Evolutionary conservation across 2,888 invertebrate genomes (phyloP).

Genomic region (Lycia hirtaria): DNA sequence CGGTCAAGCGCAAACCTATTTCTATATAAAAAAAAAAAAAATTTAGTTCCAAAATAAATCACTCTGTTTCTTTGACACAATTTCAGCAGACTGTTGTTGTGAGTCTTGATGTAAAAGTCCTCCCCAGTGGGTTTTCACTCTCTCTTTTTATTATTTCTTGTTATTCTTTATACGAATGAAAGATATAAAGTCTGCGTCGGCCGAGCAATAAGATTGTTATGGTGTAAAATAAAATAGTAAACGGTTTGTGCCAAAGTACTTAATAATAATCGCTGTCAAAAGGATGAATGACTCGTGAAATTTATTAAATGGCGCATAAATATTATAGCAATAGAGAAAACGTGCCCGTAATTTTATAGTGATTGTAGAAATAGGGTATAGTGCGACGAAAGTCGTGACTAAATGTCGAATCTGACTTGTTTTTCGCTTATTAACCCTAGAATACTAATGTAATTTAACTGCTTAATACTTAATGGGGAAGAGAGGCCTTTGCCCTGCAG

Average conservation of each 20-base stretch:
- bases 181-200: conserved; percentile 32
- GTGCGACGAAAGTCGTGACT: background rate
- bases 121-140: conserved; percentile 19
- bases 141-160: conserved; percentile 33
- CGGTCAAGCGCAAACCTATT: too few relatives aligned
- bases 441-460: too few relatives aligned
- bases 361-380: background rate
- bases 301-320: background rate
- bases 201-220: conserved; percentile 30
- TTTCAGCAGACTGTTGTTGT: background rate
- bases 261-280: conserved; percentile 14
- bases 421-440: too few relatives aligned
- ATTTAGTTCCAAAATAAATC: background rate
- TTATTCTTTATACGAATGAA: conserved; percentile 29
- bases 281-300: background rate
- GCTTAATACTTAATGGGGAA: too few relatives aligned
- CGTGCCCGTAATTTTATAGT: background rate
- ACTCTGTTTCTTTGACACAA: background rate
- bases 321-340: background rate
- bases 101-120: background rate
- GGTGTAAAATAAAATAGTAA: conserved; percentile 24
- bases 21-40: too few relatives aligned
- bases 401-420: too few relatives aligned
- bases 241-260: conserved; percentile 14
- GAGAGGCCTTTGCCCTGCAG: too few relatives aligned